Evolutionary conservation across 1,140 invertebrate species (phyloP), one percentile per base, ranked within the genome.

Genomic region (Ips nitidus): DNA sequence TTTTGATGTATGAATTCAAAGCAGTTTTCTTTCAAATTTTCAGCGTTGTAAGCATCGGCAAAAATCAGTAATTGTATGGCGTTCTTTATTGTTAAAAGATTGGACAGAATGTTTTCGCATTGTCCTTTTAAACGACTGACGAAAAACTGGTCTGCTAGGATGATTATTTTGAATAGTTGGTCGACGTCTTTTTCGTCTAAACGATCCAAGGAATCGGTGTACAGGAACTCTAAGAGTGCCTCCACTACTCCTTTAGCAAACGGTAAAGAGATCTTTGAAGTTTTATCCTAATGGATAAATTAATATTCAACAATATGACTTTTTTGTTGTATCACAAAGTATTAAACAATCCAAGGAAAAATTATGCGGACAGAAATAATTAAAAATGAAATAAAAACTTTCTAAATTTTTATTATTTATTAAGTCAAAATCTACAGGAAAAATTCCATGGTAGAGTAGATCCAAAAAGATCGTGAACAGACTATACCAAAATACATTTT

Each of bases 1-100:
- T 93, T 92, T 38, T 89, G 80, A 4, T 82, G 84, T 52, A 92
- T 88, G 77, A 88, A 92, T 75, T 91, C 85, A 83, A 91, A 88
- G 77, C 87, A 89, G 72, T 83, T 84, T 39, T 80, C 75, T 79
- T 90, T 88, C 1, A 93, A 80, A 74, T 90, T 87, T 1, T 77
- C 70, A 4, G 89, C 86, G 75, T 90, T 90, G 74, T 88, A 89
- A 3, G 85, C 83, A 69, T 82, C 81, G n/a, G 90, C 83, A 74
- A 92, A 86, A 76, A 90, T 85, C 55, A 91, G 80, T 4, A 92
- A 78, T 74, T 90, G 87, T 2, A 85, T 80, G 39, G 86, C 88
- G 82, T 91, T 93, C 79, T 88, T 89, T 45, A 92, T 74, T 3
- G 85, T 88, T 2, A 93, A 77, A 1, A 87, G 72, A 64, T 83